Evolutionary conservation across 2,797 vertebrate species (phyloP).

Genomic region (Melanotaenia maccullochi): DNA sequence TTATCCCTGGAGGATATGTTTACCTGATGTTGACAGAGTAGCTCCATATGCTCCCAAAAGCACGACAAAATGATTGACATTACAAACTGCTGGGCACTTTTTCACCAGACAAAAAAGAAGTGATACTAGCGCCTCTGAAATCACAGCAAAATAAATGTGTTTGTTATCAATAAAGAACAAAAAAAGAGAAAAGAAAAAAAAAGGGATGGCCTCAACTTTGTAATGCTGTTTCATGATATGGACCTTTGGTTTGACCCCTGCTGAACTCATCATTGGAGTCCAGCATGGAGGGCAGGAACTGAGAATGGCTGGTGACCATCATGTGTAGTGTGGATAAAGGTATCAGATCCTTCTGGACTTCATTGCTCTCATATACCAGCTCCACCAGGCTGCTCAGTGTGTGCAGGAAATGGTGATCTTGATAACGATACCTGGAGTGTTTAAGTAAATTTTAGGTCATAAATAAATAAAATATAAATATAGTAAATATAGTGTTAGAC

Average conservation of each 20-base stretch:
- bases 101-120: constrained; percentile 87
- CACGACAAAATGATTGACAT: constrained; percentile 87
- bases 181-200: neutral
- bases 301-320: constrained; percentile 94
- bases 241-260: constrained; percentile 83
- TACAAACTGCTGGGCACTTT: constrained; percentile 87
- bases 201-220: neutral
- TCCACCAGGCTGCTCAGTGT: constrained; percentile 77
- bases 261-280: constrained; percentile 71
- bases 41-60: constrained; percentile 93
- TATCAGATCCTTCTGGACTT: constrained; percentile 74
- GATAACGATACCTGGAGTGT: constrained; percentile 87
- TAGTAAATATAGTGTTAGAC: neutral
- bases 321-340: constrained; percentile 85
- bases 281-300: constrained; percentile 91
- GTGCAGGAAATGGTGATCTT: constrained; percentile 83
- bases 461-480: neutral
- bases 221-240: neutral
- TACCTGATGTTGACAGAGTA: constrained; percentile 88
- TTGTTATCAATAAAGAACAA: neutral
- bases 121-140: constrained; percentile 88
- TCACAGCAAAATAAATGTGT: constrained; percentile 11
- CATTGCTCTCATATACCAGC: constrained; percentile 76
- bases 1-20: neutral
- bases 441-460: neutral